These are phyloP conservation scores for Clarias fuscus DNA, from an alignment of 2,797 vertebrate species.

Conservation along the genomic window DNA sequence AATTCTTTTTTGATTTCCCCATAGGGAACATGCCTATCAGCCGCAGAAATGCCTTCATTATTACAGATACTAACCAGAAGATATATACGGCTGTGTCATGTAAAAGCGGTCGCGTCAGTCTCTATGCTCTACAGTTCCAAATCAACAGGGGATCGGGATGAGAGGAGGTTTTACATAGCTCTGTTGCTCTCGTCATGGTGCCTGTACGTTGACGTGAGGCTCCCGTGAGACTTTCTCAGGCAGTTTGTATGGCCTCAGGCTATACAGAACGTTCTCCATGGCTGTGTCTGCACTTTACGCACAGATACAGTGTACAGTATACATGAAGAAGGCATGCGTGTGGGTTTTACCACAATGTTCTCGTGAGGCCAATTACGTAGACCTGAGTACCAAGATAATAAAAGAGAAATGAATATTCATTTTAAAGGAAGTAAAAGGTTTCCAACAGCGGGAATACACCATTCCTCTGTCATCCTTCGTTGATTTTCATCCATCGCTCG, in stretches of 20 bases:
- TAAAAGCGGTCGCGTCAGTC: slow-evolving; percentile 4
- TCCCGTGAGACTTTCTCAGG: slow-evolving; percentile 49
- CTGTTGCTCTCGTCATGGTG: slow-evolving; percentile 41
- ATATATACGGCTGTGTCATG: neutral
- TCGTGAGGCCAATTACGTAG: neutral
- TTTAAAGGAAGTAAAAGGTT: neutral
- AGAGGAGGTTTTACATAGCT: slow-evolving; percentile 25
- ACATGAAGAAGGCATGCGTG: slow-evolving; percentile 1
- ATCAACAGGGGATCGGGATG: slow-evolving; percentile 28
- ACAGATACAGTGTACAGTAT: neutral
- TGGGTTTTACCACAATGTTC: neutral
- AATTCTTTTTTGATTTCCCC: slow-evolving; percentile 24
- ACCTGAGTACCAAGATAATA: slow-evolving; percentile 14
- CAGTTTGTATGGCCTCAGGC: slow-evolving; percentile 64
- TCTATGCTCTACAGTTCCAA: slow-evolving; percentile 25
- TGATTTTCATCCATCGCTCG: neutral
- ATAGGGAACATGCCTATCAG: slow-evolving; percentile 15
- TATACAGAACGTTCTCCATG: slow-evolving; percentile 51
- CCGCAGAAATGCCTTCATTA: slow-evolving; percentile 21
- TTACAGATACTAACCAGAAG: slow-evolving; percentile 22
- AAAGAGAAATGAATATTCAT: neutral
- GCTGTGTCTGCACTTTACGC: slow-evolving; percentile 47
- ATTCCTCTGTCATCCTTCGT: neutral
- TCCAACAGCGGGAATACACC: neutral
- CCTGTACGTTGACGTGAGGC: slow-evolving; percentile 47